A percentile compares a stretch with the other conserved stretches of the same genome.
These are phyloP conservation scores for Xestia sexstrigata DNA, from an alignment of 2,888 invertebrate species.

Conservation along the genomic window DNA sequence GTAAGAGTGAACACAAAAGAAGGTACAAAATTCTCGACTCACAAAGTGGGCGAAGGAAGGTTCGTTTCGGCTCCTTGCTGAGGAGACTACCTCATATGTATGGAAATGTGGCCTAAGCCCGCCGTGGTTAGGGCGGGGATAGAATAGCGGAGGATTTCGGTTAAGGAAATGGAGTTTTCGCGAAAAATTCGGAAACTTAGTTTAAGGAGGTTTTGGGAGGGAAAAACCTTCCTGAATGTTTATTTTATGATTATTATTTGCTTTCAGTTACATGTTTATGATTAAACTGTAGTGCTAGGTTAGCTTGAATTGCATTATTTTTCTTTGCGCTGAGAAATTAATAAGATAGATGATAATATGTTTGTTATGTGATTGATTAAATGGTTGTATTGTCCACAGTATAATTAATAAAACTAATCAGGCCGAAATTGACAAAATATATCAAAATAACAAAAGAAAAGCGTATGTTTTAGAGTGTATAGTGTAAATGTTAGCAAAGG, in stretches of 20 bases:
- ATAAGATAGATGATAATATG: no score
- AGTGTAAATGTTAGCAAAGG: neutral
- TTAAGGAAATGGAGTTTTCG: neutral
- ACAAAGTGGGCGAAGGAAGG: conserved; percentile 67
- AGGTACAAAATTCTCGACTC: conserved; percentile 55
- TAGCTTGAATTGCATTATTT: neutral
- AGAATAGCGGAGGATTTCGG: conserved; percentile 11
- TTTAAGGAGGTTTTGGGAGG: neutral
- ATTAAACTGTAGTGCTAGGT: neutral
- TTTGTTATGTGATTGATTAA: no score
- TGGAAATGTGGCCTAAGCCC: conserved; percentile 83
- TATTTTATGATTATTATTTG: no score
- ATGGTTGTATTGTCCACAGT: neutral
- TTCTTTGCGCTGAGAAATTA: neutral
- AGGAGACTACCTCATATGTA: conserved; percentile 86
- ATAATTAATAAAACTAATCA: neutral
- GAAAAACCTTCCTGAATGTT: neutral
- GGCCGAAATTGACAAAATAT: neutral
- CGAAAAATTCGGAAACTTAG: neutral
- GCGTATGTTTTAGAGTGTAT: neutral
- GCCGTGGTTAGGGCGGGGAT: conserved; percentile 41
- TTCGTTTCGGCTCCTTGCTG: conserved; percentile 63
- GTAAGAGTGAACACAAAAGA: conserved; percentile 63
- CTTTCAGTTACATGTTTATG: neutral
- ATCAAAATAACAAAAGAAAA: neutral